Evolutionary conservation across 2,888 invertebrate species (phyloP).

Genomic region (Morinoia aosen): DNA sequence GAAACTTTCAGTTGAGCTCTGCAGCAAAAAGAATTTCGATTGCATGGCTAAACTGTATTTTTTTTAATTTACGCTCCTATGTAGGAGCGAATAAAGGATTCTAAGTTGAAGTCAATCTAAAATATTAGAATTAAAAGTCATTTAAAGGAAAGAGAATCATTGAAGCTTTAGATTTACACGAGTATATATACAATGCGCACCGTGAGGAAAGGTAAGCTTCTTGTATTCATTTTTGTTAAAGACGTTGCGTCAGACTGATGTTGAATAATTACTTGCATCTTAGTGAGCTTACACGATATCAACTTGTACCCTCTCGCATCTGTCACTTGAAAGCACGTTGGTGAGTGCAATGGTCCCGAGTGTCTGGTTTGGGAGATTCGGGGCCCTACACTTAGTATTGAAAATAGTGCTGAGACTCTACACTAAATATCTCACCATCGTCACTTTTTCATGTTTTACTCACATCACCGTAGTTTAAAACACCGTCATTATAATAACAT

Average conservation of each 20-base stretch:
- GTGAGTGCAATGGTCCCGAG: neutral
- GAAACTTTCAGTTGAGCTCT: too few relatives aligned
- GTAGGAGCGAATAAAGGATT: too few relatives aligned
- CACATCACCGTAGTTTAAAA: neutral
- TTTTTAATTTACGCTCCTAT: too few relatives aligned
- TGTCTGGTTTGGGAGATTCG: neutral
- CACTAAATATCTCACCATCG: neutral
- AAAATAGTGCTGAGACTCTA: neutral
- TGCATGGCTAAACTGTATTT: too few relatives aligned
- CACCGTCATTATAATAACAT: neutral
- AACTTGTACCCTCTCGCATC: neutral
- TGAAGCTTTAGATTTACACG: neutral
- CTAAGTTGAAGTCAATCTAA: neutral
- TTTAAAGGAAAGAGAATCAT: neutral
- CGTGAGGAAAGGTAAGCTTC: neutral
- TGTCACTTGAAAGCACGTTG: neutral
- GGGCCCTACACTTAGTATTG: neutral
- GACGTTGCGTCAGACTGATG: neutral
- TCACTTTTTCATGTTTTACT: neutral
- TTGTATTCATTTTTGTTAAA: neutral
- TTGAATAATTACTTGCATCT: neutral
- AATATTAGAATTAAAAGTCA: neutral
- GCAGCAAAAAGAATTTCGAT: too few relatives aligned
- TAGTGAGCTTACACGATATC: neutral
- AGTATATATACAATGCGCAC: neutral